These are phyloP conservation scores for Hydra vulgaris DNA, from an alignment of 30 jellyfish, hydroid and myxozoan genomes.

Conservation along the genomic window DNA sequence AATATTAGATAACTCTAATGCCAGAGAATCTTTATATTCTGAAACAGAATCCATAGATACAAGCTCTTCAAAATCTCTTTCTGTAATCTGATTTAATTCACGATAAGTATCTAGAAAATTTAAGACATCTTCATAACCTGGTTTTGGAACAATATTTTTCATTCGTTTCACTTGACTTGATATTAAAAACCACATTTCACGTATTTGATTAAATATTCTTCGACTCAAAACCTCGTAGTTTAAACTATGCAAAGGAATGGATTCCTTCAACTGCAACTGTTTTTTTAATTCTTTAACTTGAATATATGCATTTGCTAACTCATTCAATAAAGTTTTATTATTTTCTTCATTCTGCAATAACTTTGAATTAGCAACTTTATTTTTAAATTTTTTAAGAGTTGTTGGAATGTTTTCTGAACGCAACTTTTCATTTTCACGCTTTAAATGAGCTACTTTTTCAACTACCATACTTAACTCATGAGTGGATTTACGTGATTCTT, in stretches of 20 bases:
- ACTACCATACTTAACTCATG: constrained; percentile 28
- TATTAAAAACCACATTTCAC: constrained; percentile 69
- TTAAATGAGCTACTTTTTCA: constrained; percentile 35
- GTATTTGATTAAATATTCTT: constrained; percentile 39
- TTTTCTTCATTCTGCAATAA: constrained; percentile 2
- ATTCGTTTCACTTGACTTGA: constrained; percentile 32
- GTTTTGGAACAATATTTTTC: constrained; percentile 32
- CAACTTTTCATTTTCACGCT: constrained; percentile 49
- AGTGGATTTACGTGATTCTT: constrained; percentile 70
- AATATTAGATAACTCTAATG: constrained; percentile 27
- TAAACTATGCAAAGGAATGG: constrained; percentile 36
- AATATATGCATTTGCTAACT: constrained; percentile 7
- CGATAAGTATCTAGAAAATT: constrained; percentile 33
- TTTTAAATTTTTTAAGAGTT: background rate
- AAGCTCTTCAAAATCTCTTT: constrained; percentile 58
- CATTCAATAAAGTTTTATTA: background rate
- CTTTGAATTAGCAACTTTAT: background rate
- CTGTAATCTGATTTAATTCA: constrained; percentile 39
- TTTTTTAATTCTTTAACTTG: constrained; percentile 12
- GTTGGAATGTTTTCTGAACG: constrained; percentile 21
- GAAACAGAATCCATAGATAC: constrained; percentile 44
- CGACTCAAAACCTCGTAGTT: constrained; percentile 53
- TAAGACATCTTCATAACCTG: constrained; percentile 16
- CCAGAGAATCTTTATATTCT: constrained; percentile 22
- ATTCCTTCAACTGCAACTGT: background rate